Evolutionary conservation across 30 jellyfish, hydroid and myxozoan genomes (phyloP), one percentile per base, ranked within the genome.

Genomic region (Cassiopea xamachana): DNA sequence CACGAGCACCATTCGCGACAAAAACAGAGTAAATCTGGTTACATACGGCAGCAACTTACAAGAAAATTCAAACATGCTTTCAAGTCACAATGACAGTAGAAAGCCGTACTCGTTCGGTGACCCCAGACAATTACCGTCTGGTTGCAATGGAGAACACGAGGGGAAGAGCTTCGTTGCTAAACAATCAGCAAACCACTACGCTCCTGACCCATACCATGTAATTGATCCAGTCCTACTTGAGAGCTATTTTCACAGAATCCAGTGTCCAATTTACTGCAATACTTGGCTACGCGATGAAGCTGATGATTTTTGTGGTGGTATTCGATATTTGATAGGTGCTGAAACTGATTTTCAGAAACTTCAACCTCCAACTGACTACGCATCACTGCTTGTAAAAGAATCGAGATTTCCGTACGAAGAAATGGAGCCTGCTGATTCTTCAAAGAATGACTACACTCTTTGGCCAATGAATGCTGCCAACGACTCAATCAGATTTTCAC

Each of bases 51-150:
- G 4, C 80, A 27, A 43, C 1, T 10, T 14, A 43, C 80, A n/a
- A 27, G 80, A 71, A 10, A 71, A 71, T 16, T 71, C 80, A 7
- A 17, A 71, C 19, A 71, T 71, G 80, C n/a, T 71, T 18, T 10
- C 7, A 71, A 71, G 80, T 71, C 51, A 7, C 4, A 71, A 71
- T 14, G 27, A 27, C 76, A 19, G 19, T 47, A 88, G 88, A 55
- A 88, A 62, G 45, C 90, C 90, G n/a, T 88, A 88, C 58, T 79
- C 95, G 49, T 88, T 88, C 49, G 90, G 95, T 12, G 95, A 88
- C 47, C 86, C 85, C 47, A 68, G 90, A 48, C 95, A 88, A 67
- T 19, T 88, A 69, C 90, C 90, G 12, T 9, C 76, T 27, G 76
- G 27, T 19, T 19, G 9, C 44, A 62, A 4, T 48, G 27, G 60